Evolutionary conservation across 2,797 vertebrate species (phyloP).

Genomic region (Rhinichthys osculus): DNA sequence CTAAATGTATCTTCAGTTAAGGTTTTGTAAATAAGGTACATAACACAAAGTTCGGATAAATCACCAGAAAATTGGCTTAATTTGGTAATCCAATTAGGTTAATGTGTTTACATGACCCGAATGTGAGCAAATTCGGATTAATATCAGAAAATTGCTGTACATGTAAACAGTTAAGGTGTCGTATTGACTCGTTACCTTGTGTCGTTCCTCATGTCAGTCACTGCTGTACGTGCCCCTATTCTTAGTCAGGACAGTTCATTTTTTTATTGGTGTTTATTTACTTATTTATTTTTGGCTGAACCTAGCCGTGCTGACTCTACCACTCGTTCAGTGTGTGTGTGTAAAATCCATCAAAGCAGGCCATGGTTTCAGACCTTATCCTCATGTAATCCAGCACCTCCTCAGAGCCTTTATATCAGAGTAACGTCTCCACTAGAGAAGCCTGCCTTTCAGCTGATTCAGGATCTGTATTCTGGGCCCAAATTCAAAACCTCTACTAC

Average conservation of each 20-base stretch:
- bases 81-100: background rate
- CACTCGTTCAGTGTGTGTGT: slow-evolving; percentile 6
- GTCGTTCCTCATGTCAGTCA: background rate
- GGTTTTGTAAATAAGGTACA: background rate
- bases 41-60: background rate
- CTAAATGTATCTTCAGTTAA: background rate
- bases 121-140: background rate
- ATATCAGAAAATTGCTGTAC: background rate
- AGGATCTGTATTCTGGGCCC: slow-evolving; percentile 38
- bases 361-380: slow-evolving; percentile 46
- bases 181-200: background rate
- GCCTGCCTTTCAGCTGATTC: slow-evolving; percentile 41
- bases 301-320: slow-evolving; percentile 3
- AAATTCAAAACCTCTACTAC: slow-evolving; percentile 18
- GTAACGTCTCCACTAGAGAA: slow-evolving; percentile 34
- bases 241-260: background rate
- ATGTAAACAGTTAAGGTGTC: background rate
- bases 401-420: slow-evolving; percentile 46
- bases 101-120: background rate
- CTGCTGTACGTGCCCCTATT: background rate
- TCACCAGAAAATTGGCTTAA: background rate
- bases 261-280: background rate
- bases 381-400: slow-evolving; percentile 48
- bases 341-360: slow-evolving; percentile 52
- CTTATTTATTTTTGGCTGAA: background rate